A percentile compares a stretch with the other conserved stretches of the same genome.
phyloP scores from a whole-genome alignment of 30 jellyfish, hydroid and myxozoan genomes.

The Thelohanellus kitauei region DNA sequence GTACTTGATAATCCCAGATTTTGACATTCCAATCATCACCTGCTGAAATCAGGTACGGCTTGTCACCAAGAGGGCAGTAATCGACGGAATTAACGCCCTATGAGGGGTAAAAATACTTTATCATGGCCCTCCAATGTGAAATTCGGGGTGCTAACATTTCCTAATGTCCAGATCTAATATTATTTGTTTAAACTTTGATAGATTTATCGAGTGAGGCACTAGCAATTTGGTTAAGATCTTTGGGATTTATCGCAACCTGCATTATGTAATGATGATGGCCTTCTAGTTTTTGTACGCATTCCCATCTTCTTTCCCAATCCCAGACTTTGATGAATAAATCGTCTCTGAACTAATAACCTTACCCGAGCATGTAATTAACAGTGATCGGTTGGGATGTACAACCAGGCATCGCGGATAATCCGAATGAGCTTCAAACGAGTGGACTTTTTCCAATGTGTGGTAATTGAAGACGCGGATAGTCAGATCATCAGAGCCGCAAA shows the following conservation, averaged over 20 bases:
- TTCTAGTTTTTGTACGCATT: conserved; percentile 65
- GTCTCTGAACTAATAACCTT: conserved; percentile 13
- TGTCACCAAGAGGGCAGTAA: conserved; percentile 75
- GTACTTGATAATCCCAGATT: conserved; percentile 97
- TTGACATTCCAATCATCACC: conserved; percentile 81
- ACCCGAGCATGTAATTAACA: conserved; percentile 72
- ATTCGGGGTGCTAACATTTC: conserved; percentile 56
- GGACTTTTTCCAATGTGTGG: conserved; percentile 77
- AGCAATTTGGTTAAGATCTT: conserved; percentile 83
- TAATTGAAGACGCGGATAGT: conserved; percentile 61
- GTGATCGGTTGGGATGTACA: conserved; percentile 85
- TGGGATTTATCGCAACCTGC: conserved; percentile 82
- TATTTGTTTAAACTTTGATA: conserved; percentile 21
- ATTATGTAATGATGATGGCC: conserved; percentile 91
- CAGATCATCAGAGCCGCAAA: conserved; percentile 89
- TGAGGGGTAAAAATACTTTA: not conserved
- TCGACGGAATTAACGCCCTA: conserved; percentile 85
- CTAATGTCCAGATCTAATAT: conserved; percentile 77
- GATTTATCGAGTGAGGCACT: conserved; percentile 91
- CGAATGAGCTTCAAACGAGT: conserved; percentile 97
- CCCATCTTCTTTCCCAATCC: conserved; percentile 99
- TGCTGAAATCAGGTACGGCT: conserved; percentile 74
- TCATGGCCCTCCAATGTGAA: conserved; percentile 89
- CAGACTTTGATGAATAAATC: conserved; percentile 75
- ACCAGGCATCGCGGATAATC: conserved; percentile 59